Evolutionary conservation across 2,888 invertebrate species (phyloP).

Genomic region (Cephus pygmeus): DNA sequence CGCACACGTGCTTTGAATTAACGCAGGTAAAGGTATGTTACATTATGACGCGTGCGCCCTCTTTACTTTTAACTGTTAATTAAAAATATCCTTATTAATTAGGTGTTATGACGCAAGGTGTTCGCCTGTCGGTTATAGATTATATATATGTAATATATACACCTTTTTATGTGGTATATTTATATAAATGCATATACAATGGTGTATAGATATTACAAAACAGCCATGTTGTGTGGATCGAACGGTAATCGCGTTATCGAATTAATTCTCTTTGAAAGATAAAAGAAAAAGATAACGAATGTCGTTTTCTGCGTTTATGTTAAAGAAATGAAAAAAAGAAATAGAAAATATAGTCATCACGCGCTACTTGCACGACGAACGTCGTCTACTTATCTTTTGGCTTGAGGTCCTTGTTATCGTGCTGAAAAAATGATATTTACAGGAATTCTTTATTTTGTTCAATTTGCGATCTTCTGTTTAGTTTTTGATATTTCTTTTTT

Average conservation of each 20-base stretch:
- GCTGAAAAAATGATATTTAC: not conserved
- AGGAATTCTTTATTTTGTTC: not conserved
- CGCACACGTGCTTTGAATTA: slow-evolving; percentile 54
- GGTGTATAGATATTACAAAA: not conserved
- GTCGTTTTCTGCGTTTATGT: not conserved
- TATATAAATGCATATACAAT: not conserved
- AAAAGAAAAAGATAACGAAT: not conserved
- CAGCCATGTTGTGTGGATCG: not conserved
- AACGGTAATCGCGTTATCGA: not conserved
- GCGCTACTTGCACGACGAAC: not conserved
- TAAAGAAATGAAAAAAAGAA: too few species aligned
- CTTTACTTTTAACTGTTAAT: slow-evolving; percentile 35
- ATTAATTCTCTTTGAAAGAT: not conserved
- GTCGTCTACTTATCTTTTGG: not conserved
- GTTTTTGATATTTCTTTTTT: not conserved
- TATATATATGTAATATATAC: not conserved
- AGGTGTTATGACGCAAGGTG: not conserved
- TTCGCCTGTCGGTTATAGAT: not conserved
- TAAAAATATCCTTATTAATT: not conserved
- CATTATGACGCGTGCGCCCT: slow-evolving; percentile 46
- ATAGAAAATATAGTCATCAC: too few species aligned
- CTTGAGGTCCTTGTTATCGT: not conserved
- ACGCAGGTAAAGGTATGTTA: slow-evolving; percentile 59
- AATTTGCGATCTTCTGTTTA: not conserved
- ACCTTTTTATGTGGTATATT: not conserved